These are phyloP conservation scores for Drosophila kikkawai DNA, from an alignment of 1,140 invertebrate genomes.

Conservation along the genomic window DNA sequence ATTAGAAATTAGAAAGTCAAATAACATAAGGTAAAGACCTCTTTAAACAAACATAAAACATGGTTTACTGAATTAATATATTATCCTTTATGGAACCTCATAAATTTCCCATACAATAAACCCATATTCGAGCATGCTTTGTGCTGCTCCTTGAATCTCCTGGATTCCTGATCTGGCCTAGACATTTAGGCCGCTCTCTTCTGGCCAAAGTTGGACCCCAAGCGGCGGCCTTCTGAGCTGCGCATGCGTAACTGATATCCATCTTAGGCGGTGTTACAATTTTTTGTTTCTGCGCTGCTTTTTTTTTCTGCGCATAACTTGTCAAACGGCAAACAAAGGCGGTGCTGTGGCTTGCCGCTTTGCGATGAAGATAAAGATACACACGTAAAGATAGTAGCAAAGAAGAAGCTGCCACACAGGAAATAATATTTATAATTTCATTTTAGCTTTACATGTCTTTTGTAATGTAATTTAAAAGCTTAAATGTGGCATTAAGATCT, in stretches of 20 bases:
- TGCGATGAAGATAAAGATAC: constrained; percentile 40
- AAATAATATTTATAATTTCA: neutral
- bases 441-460: neutral
- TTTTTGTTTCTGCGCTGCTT: constrained; percentile 28
- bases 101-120: neutral
- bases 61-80: no score
- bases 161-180: constrained; percentile 10
- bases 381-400: constrained; percentile 55
- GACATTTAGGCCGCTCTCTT: constrained; percentile 33
- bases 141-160: neutral
- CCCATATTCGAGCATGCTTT: neutral
- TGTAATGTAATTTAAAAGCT: neutral
- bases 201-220: constrained; percentile 36
- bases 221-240: constrained; percentile 37
- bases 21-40: no score
- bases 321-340: constrained; percentile 76
- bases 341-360: constrained; percentile 24
- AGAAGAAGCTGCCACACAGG: constrained; percentile 3
- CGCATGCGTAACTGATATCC: constrained; percentile 78
- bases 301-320: constrained; percentile 63
- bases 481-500: neutral
- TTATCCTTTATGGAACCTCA: no score
- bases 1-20: no score
- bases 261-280: constrained; percentile 74
- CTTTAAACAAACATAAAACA: no score